Evolutionary conservation across 2,113 vertebrate species (phyloP), one percentile per base, ranked within the genome.

Genomic region (Enhydra lutris): DNA sequence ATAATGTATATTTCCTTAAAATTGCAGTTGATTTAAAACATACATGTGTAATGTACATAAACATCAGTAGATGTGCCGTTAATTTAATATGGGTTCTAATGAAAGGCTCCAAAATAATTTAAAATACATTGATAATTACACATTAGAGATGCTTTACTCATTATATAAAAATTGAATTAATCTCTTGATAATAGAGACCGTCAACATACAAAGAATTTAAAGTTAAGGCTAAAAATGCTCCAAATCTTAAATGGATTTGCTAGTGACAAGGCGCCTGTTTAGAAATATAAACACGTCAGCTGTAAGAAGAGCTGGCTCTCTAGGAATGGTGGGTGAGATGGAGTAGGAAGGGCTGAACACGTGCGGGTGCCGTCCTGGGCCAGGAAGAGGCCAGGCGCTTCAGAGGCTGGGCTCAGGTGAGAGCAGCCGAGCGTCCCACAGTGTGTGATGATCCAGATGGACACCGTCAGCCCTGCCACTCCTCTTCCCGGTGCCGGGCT

Each of bases 1-100:
- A 39, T 67, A 20, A 71, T 83, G 57, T 47, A 88, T 69, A 96
- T 95, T 90, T 91, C 7, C 21, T 69, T 74, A 84, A 97, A 97
- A 94, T 45, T 93, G 14, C 31, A n/a, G 17, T 69, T 93, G 74
- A 67, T 76, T 96, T 95, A 59, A 97, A 93, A 42, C 21, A 92
- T n/a, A 79, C 8, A 69, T 52, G 74, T 13, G 10, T 83, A 74
- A 78, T 78, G 29, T 84, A 85, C 18, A 23, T 94, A 61, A 63
- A 86, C 14, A 45, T 82, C 8, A 36, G 23, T 84, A 14, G 84
- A 55, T 39, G 12, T 67, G 11, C n/a, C 29, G 0, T 59, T 89
- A 55, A 92, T 88, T 86, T 86, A 91, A 63, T 73, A 45, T 36
- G 36, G 36, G 63, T 84, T 93, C 23, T 93, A 76, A 65, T 50